phyloP scores from a whole-genome alignment of 2,113 vertebrate species.

The Rhinoptilus africanus region DNA sequence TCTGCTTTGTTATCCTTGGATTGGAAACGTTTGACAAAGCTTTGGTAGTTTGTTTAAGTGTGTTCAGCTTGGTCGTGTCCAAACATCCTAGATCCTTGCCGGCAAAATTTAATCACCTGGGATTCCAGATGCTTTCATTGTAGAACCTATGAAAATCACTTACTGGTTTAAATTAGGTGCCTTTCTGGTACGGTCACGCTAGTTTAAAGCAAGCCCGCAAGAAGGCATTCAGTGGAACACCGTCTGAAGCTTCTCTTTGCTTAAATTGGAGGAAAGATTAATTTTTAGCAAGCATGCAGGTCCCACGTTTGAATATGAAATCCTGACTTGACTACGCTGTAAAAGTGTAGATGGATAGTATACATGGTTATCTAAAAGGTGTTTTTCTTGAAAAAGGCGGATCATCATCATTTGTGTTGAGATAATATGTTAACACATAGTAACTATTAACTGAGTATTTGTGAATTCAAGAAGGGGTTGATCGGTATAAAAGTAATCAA shows the following conservation, averaged over 20 bases:
- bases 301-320: not conserved
- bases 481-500: fast-evolving
- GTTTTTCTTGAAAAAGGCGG: not conserved
- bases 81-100: not conserved
- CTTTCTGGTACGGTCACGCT: not conserved
- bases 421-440: not conserved
- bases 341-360: not conserved
- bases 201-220: not conserved
- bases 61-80: not conserved
- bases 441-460: not conserved
- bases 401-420: not conserved
- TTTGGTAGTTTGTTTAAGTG: not conserved
- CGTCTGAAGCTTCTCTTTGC: not conserved
- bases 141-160: not conserved
- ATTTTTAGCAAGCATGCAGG: not conserved
- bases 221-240: not conserved
- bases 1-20: not conserved
- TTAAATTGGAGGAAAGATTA: not conserved
- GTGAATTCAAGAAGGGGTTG: not conserved
- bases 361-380: not conserved
- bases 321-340: not conserved
- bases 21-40: not conserved
- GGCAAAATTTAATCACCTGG: not conserved
- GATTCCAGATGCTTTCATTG: not conserved
- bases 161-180: not conserved